These are phyloP conservation scores for Proales similis DNA, from an alignment of 1,140 invertebrate species.

Conservation along the genomic window DNA sequence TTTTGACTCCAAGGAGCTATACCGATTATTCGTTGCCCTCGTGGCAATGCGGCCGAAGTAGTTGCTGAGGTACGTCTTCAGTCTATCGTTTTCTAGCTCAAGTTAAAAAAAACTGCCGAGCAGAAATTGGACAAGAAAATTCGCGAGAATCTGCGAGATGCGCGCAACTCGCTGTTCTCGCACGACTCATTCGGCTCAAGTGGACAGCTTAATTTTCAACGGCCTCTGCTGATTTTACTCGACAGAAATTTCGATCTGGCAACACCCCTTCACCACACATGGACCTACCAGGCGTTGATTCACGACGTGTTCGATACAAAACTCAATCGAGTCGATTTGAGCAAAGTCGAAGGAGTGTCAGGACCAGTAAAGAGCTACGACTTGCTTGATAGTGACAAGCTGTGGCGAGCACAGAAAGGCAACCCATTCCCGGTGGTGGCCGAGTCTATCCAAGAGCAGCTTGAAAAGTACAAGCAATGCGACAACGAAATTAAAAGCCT, in stretches of 20 bases:
- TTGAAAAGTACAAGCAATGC: conserved; percentile 83
- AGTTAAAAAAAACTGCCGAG: neutral
- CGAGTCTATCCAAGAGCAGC: conserved; percentile 92
- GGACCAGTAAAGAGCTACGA: conserved; percentile 82
- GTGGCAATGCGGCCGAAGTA: conserved; percentile 94
- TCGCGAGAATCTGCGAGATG: conserved; percentile 88
- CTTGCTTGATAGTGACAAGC: conserved; percentile 74
- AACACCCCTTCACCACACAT: conserved; percentile 94
- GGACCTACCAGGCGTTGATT: conserved; percentile 95
- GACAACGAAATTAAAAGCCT: conserved; percentile 93
- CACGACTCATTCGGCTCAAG: conserved; percentile 64
- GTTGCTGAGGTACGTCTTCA: conserved; percentile 65
- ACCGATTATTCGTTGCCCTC: conserved; percentile 86
- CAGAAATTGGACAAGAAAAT: conserved; percentile 90
- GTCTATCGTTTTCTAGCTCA: conserved; percentile 3
- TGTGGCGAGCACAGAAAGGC: conserved; percentile 86
- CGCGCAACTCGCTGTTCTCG: conserved; percentile 88
- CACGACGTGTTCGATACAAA: conserved; percentile 85
- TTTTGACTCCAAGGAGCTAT: conserved; percentile 63
- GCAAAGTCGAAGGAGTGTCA: conserved; percentile 60
- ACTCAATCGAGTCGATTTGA: conserved; percentile 75
- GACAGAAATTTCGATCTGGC: conserved; percentile 94
- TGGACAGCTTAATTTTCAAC: conserved; percentile 70
- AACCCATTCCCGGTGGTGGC: conserved; percentile 94
- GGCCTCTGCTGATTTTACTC: conserved; percentile 81